Base-by-base conservation (phyloP, 92 coral and sea anemone genomes). In the Parazoanthus atlanticus region DNA sequence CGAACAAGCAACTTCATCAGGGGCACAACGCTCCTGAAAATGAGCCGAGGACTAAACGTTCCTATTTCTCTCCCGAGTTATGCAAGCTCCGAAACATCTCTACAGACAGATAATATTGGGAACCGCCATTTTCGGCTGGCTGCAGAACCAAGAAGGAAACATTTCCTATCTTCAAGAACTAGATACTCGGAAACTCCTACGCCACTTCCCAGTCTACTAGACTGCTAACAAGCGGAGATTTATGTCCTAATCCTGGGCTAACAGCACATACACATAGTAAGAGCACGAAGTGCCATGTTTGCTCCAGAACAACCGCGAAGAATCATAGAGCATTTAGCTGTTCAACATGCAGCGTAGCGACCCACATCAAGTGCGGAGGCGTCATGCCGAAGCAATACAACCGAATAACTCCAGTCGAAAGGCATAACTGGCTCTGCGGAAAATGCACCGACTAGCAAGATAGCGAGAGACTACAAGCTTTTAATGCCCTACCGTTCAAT, bases 171-270 rank as follows among this genome's bases (percentile, higher is more conserved):
- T 65, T 40, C 83, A 32, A 86, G 89, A 66, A 56, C 78, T 28
- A 75, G 36, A n/a, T 66, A 28, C 49, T 78, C 56, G 26, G 74
- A 2, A 78, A 87, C 66, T 43, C 74, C 32, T 74, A 74, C 28
- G 80, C 90, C 76, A 64, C 84, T 67, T 87, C 77, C 56, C 84
- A 87, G 71, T 65, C 78, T 33, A 29, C 90, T 36, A 79, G 85
- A 30, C 49, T 78, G 46, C 26, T 40, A 34, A 54, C 64, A 6
- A 75, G 74, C 30, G 75, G 90, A 15, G 85, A 78, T 78, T 71
- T 87, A 46, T 11, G 76, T 40, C 85, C 76, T 38, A 87, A 87
- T n/a, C 85, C 90, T 23, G 90, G 90, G 23, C 86, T 86, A 34
- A 38, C 78, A 30, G n/a, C 71, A 65, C 71, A 65, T 65, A 65